Conservation (phyloP, 2,888 invertebrate species). For the Allacma fusca region DNA sequence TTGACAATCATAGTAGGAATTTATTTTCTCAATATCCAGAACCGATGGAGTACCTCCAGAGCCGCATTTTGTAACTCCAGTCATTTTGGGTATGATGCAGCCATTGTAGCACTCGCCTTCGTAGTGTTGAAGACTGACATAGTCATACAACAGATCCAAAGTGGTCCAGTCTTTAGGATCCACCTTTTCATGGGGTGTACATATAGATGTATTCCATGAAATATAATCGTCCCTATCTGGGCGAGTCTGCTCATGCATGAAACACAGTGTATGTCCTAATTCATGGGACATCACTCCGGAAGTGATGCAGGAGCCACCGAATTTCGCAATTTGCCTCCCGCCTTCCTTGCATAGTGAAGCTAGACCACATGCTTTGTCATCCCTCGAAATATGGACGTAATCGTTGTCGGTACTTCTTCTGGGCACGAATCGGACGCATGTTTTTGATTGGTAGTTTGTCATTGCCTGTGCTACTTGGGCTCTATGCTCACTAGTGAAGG, state of each 20-base stretch:
- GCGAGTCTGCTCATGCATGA: slow-evolving; percentile 58
- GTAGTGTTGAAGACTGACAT: slow-evolving; percentile 59
- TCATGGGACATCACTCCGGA: slow-evolving; percentile 57
- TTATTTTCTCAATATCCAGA: slow-evolving; percentile 58
- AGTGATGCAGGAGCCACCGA: slow-evolving; percentile 56
- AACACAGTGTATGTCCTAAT: slow-evolving; percentile 50
- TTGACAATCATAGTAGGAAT: slow-evolving; percentile 58
- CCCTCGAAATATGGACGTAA: slow-evolving; percentile 58
- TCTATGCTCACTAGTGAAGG: slow-evolving; percentile 51
- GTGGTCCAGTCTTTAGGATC: slow-evolving; percentile 51
- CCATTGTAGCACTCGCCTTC: slow-evolving; percentile 59
- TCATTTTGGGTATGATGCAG: slow-evolving; percentile 52
- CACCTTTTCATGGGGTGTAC: slow-evolving; percentile 53
- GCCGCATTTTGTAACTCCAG: slow-evolving; percentile 59
- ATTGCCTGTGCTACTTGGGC: slow-evolving; percentile 56
- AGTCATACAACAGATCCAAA: slow-evolving; percentile 58
- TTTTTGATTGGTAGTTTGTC: slow-evolving; percentile 53
- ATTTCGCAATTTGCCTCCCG: slow-evolving; percentile 57
- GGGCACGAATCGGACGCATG: slow-evolving; percentile 60
- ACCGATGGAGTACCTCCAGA: slow-evolving; percentile 57
- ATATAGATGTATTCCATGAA: slow-evolving; percentile 51
- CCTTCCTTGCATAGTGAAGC: slow-evolving; percentile 56
- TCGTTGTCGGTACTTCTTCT: slow-evolving; percentile 47
- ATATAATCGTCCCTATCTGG: slow-evolving; percentile 57
- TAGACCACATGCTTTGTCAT: slow-evolving; percentile 56